These are phyloP conservation scores for Orchesellides sinensis DNA, from an alignment of 2,888 invertebrate species.

Conservation along the genomic window DNA sequence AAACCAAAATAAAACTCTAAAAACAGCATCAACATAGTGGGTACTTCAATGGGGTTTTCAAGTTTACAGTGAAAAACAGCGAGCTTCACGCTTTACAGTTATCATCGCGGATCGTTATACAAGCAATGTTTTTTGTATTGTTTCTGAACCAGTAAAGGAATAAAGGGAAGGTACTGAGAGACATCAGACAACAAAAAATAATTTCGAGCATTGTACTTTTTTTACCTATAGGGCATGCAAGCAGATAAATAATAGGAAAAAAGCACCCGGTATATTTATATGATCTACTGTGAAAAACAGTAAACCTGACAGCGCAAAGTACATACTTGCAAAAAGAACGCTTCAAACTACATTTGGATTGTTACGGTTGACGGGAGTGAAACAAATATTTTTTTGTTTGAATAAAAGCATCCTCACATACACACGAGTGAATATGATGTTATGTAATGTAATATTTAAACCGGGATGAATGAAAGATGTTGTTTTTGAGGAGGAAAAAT, in stretches of 20 bases:
- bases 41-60: too few species aligned
- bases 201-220: neutral
- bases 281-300: constrained; percentile 3
- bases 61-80: too few species aligned
- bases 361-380: constrained; percentile 48
- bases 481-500: neutral
- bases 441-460: too few species aligned
- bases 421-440: too few species aligned
- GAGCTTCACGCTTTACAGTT: constrained; percentile 54
- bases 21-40: too few species aligned
- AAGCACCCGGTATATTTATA: too few species aligned
- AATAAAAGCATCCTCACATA: too few species aligned
- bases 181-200: neutral
- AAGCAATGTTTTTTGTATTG: constrained; percentile 24
- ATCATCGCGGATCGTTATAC: constrained; percentile 41
- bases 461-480: too few species aligned
- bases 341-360: constrained; percentile 11
- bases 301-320: neutral
- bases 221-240: neutral
- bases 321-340: neutral
- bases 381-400: constrained; percentile 18
- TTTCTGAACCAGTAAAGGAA: neutral
- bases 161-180: neutral
- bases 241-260: neutral
- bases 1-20: too few species aligned